Conservation (phyloP, 2,797 vertebrate genomes). For the Glossophaga mutica region DNA sequence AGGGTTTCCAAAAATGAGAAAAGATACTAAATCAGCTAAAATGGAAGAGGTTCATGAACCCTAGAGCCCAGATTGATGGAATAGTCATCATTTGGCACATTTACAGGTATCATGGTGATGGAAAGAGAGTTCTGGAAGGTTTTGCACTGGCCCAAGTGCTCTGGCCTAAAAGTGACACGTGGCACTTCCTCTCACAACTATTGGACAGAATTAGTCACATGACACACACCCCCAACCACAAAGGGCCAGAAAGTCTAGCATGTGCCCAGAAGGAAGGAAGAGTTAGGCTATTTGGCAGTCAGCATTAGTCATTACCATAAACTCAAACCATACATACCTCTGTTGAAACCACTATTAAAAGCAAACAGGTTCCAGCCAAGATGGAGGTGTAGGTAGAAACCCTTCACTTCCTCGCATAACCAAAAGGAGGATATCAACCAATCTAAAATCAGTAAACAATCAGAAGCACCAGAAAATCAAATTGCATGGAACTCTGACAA, state of each 20-base stretch:
- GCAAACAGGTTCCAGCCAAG: neutral
- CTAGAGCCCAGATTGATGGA: neutral
- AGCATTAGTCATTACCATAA: neutral
- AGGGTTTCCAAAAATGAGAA: neutral
- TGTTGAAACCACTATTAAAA: slow-evolving; percentile 1
- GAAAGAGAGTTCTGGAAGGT: neutral
- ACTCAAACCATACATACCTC: neutral
- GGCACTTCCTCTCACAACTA: neutral
- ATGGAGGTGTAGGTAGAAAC: too few species aligned
- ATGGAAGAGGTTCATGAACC: neutral
- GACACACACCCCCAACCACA: neutral
- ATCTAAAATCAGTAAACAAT: too few species aligned
- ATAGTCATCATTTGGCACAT: neutral
- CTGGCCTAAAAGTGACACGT: neutral
- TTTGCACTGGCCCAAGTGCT: neutral
- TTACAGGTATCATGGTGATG: neutral
- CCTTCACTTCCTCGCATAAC: too few species aligned
- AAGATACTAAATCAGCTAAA: neutral
- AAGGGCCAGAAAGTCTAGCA: neutral
- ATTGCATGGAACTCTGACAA: too few species aligned
- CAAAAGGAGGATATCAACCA: too few species aligned
- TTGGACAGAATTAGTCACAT: neutral
- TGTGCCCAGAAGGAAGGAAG: neutral
- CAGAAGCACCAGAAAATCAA: too few species aligned
- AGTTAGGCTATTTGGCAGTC: neutral